These are phyloP conservation scores for Cydia splendana DNA, from an alignment of 1,140 invertebrate genomes.

Conservation along the genomic window DNA sequence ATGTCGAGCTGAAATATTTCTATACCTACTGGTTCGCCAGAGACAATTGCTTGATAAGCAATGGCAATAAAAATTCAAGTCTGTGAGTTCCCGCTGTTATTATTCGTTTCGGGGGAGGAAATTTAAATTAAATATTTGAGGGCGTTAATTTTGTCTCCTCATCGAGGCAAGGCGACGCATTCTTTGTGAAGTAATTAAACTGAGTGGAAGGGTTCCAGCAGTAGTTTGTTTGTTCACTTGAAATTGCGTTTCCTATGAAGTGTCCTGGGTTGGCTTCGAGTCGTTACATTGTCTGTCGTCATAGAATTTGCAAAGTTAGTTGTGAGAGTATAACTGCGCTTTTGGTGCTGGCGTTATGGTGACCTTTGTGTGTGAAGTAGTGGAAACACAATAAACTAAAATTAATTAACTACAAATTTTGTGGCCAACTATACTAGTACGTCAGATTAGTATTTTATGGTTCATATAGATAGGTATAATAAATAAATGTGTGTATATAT, in stretches of 20 bases:
- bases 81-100: conserved; percentile 65
- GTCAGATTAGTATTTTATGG: too few species aligned
- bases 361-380: neutral
- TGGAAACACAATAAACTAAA: too few species aligned
- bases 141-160: conserved; percentile 79
- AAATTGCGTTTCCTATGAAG: conserved; percentile 73
- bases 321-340: conserved; percentile 26
- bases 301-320: conserved; percentile 31
- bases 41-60: neutral
- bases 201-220: conserved; percentile 74
- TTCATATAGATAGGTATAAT: too few species aligned
- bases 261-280: conserved; percentile 56
- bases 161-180: conserved; percentile 76
- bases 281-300: conserved; percentile 35
- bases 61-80: conserved; percentile 43
- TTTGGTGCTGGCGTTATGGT: neutral
- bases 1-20: neutral
- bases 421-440: too few species aligned
- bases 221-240: conserved; percentile 71
- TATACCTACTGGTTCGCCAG: neutral
- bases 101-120: conserved; percentile 74
- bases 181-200: conserved; percentile 76
- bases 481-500: too few species aligned
- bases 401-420: too few species aligned
- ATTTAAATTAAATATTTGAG: conserved; percentile 80